Percentiles rank a stretch among this genome's conserved stretches.
These are phyloP conservation scores for Megaceryle alcyon DNA, from an alignment of 2,797 vertebrate species.

Conservation along the genomic window DNA sequence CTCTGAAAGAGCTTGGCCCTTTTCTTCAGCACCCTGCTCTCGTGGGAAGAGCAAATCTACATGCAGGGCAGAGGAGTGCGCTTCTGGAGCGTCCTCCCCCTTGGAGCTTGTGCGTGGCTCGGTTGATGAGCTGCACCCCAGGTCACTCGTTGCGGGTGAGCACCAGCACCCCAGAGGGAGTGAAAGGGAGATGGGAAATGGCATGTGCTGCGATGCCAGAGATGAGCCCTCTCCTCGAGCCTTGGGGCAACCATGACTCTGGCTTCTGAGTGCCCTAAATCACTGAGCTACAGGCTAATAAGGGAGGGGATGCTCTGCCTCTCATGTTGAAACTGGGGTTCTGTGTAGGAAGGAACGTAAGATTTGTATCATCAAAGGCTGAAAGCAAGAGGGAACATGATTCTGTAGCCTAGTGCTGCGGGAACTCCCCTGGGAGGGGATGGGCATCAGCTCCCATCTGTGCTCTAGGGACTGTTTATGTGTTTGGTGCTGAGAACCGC, in stretches of 20 bases:
- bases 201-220: neutral
- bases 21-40: neutral
- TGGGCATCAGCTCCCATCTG: conserved; percentile 23
- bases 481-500: conserved; percentile 30
- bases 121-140: rapidly evolving
- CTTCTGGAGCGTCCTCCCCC: neutral
- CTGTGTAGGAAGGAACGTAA: conserved; percentile 67
- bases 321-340: conserved; percentile 21
- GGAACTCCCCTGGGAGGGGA: conserved; percentile 70
- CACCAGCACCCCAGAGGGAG: neutral
- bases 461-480: conserved; percentile 61
- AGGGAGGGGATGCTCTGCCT: conserved; percentile 29
- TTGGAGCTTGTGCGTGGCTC: rapidly evolving
- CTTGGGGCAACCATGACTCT: neutral
- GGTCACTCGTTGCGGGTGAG: neutral
- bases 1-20: neutral
- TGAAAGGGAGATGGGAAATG: neutral
- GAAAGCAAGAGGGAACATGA: conserved; percentile 65
- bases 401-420: conserved; percentile 41
- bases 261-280: neutral
- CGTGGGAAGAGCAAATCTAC: rapidly evolving
- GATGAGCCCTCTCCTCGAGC: neutral
- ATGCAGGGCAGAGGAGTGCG: neutral
- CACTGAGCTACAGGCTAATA: neutral
- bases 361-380: conserved; percentile 68